These are phyloP conservation scores for Drosophila buzzatii DNA, from an alignment of 2,888 invertebrate species.

Conservation along the genomic window DNA sequence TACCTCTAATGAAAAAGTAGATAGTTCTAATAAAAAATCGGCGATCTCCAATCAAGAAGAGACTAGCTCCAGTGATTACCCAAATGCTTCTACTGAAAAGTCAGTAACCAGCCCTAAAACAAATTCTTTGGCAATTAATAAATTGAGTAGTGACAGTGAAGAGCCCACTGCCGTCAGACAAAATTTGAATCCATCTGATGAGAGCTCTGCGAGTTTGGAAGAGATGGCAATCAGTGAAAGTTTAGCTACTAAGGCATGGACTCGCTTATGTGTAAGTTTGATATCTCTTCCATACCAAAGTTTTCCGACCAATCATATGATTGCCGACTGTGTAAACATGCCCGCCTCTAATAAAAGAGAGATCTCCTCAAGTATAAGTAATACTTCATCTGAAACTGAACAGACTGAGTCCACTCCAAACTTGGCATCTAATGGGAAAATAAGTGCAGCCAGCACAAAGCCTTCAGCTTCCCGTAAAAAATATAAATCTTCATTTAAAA, in stretches of 20 bases:
- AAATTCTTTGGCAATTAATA: neutral
- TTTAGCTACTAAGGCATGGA: neutral
- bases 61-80: too few species aligned
- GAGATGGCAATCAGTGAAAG: neutral
- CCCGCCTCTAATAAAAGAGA: neutral
- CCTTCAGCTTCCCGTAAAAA: neutral
- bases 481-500: neutral
- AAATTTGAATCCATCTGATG: neutral
- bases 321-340: neutral
- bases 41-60: neutral
- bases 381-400: neutral
- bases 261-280: neutral
- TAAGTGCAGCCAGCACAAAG: neutral
- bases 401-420: neutral
- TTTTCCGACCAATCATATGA: neutral
- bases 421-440: neutral
- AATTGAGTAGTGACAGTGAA: neutral
- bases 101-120: neutral
- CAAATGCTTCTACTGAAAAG: neutral
- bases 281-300: too few species aligned
- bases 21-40: neutral
- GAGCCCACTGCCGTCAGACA: neutral
- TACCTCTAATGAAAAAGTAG: neutral
- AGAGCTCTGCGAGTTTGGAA: neutral
- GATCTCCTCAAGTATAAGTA: neutral